Evolutionary conservation across 2,113 vertebrate species (phyloP).

Genomic region (Centrocercus urophasianus): DNA sequence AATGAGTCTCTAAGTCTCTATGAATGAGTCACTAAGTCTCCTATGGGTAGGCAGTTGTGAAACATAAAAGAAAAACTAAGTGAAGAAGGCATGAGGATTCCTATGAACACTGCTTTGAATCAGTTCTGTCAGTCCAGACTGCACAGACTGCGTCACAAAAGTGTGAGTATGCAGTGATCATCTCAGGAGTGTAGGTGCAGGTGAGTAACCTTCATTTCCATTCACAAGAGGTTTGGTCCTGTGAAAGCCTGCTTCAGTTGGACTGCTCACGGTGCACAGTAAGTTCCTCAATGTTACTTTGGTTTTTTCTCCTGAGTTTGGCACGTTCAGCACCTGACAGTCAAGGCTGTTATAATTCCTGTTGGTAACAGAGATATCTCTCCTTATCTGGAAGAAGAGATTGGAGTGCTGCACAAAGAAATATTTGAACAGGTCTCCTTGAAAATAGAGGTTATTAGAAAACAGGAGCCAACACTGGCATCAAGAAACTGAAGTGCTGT

Average conservation of each 20-base stretch:
- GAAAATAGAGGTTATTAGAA: slow-evolving; percentile 3
- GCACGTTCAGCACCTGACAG: neutral
- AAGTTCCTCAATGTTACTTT: neutral
- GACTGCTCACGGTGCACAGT: neutral
- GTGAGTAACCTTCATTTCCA: slow-evolving; percentile 34
- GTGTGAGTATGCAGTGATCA: neutral
- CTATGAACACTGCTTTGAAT: neutral
- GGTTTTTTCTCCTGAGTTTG: neutral
- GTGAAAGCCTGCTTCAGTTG: neutral
- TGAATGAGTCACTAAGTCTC: neutral
- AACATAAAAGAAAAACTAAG: fast-evolving
- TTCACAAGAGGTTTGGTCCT: neutral
- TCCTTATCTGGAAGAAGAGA: neutral
- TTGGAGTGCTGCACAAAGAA: neutral
- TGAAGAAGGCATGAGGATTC: neutral
- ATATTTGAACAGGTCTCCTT: neutral
- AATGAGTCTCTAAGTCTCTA: neutral
- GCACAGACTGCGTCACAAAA: neutral
- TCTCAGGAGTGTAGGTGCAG: neutral
- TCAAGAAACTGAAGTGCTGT: neutral
- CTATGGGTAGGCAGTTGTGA: neutral
- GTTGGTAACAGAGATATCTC: neutral
- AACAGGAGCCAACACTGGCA: neutral
- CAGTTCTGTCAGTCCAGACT: neutral
- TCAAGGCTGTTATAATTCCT: neutral